Evolutionary conservation across 2,888 invertebrate genomes (phyloP).

Genomic region (Brachypalpus laphriformis): DNA sequence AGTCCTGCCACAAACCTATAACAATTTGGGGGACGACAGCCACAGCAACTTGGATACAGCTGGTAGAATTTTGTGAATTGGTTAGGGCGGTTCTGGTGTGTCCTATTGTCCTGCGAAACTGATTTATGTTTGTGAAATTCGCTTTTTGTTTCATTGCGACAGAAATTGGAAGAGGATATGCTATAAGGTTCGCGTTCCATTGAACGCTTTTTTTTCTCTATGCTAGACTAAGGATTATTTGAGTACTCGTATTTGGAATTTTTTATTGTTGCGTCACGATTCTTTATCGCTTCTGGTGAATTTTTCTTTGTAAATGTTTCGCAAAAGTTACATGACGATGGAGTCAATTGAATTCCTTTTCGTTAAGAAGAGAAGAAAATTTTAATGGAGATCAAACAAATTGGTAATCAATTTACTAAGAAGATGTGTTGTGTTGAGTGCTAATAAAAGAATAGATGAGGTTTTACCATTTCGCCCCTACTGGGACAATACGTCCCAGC

Average conservation of each 20-base stretch:
- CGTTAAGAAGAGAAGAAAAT: neutral
- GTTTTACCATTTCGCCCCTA: too few relatives aligned
- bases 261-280: neutral
- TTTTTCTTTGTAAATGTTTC: neutral
- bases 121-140: conserved; percentile 72
- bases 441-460: too few relatives aligned
- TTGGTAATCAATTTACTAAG: too few relatives aligned
- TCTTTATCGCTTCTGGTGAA: neutral
- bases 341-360: conserved; percentile 30
- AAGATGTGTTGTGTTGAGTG: too few relatives aligned
- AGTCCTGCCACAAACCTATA: conserved; percentile 32
- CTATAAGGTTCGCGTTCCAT: conserved; percentile 37
- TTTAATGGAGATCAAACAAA: too few relatives aligned
- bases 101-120: conserved; percentile 62
- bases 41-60: conserved; percentile 31
- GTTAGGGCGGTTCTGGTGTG: conserved; percentile 17
- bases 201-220: conserved; percentile 9
- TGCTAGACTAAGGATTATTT: neutral
- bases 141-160: conserved; percentile 60
- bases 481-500: too few relatives aligned
- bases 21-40: conserved; percentile 17
- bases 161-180: conserved; percentile 68
- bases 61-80: conserved; percentile 4
- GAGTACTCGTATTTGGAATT: neutral
- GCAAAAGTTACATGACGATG: conserved; percentile 1